phyloP scores from a whole-genome alignment of 2,888 invertebrate genomes.

The Drosophila tanythrix region DNA sequence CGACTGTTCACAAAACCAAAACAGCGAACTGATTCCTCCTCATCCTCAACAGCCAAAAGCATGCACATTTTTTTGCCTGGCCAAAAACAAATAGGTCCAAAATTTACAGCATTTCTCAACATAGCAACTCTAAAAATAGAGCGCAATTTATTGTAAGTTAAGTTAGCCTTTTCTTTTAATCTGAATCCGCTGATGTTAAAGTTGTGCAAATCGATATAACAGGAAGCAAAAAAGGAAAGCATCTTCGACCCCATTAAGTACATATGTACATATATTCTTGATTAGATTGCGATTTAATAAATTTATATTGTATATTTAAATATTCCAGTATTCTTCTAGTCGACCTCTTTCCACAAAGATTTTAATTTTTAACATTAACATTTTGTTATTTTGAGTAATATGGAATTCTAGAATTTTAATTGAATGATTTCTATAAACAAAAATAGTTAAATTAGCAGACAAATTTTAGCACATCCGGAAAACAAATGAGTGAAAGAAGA shows the following conservation, averaged over 20 bases:
- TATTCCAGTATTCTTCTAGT: neutral
- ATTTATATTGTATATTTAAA: neutral
- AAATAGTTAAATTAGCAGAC: neutral
- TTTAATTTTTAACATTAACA: neutral
- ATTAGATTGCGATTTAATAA: neutral
- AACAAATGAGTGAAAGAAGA: neutral
- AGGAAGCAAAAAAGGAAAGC: neutral
- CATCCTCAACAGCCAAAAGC: neutral
- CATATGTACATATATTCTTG: neutral
- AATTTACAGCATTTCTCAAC: neutral
- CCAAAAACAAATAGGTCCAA: neutral
- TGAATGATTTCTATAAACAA: too few relatives aligned
- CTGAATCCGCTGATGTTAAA: neutral
- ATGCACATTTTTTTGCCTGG: neutral
- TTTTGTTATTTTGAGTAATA: neutral
- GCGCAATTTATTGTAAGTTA: neutral
- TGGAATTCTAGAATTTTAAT: neutral
- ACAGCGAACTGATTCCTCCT: neutral
- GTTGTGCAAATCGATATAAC: neutral
- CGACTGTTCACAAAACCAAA: constrained; percentile 3
- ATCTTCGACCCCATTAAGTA: neutral
- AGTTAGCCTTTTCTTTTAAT: neutral
- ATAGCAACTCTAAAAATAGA: neutral
- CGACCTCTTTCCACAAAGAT: too few relatives aligned
- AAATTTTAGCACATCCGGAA: neutral